A percentile compares a stretch with the other conserved stretches of the same genome.
Conservation (phyloP, 2,888 invertebrate species). For the Caenorhabditis afra region DNA sequence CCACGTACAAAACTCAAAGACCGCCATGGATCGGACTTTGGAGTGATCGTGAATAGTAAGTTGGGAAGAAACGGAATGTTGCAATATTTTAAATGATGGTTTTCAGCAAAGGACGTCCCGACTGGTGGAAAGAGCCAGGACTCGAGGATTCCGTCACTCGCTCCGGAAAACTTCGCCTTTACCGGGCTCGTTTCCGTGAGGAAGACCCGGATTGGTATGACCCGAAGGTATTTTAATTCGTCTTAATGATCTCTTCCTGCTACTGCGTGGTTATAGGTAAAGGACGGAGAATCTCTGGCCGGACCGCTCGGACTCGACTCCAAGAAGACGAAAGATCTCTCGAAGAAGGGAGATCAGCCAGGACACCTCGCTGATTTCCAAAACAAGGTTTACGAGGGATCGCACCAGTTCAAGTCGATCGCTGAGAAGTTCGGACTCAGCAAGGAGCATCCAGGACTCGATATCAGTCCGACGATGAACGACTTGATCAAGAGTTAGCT, state of each 20-base stretch:
- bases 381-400: constrained; percentile 73
- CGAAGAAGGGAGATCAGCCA: constrained; percentile 74
- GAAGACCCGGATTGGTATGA: constrained; percentile 75
- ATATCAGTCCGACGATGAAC: constrained; percentile 72
- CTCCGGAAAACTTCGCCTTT: constrained; percentile 64
- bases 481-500: constrained; percentile 63
- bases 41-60: constrained; percentile 75
- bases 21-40: constrained; percentile 77
- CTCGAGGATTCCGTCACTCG: constrained; percentile 65
- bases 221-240: constrained; percentile 54
- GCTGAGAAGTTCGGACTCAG: constrained; percentile 74
- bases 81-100: neutral
- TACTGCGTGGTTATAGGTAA: constrained; percentile 62
- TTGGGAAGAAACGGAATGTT: constrained; percentile 2
- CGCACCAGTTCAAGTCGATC: constrained; percentile 77
- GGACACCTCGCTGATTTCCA: constrained; percentile 75
- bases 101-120: constrained; percentile 75
- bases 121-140: constrained; percentile 78
- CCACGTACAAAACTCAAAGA: constrained; percentile 73
- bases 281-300: constrained; percentile 77
- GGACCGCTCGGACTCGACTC: constrained; percentile 77
- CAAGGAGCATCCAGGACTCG: constrained; percentile 78
- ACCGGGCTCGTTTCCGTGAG: constrained; percentile 64
- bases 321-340: constrained; percentile 66
- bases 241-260: neutral